These are phyloP conservation scores for Steromphala cineraria DNA, from an alignment of 2,888 invertebrate genomes.

Conservation along the genomic window DNA sequence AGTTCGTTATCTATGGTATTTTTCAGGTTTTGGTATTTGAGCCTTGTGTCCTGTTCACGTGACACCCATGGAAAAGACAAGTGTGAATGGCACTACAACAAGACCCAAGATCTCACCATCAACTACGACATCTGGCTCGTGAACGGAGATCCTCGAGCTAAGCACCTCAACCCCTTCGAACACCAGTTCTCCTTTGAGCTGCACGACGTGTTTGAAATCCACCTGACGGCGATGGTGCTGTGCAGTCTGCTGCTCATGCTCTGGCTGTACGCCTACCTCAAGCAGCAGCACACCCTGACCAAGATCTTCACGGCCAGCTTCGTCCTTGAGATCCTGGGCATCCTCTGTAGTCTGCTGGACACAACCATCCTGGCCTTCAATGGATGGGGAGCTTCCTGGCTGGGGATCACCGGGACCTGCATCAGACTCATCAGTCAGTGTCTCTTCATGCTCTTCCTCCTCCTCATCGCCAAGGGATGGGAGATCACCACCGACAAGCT, in stretches of 20 bases:
- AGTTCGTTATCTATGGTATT: slow-evolving; percentile 3
- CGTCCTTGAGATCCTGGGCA: slow-evolving; percentile 84
- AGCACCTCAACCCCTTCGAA: slow-evolving; percentile 85
- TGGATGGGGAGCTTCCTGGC: slow-evolving; percentile 88
- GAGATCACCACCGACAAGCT: slow-evolving; percentile 93
- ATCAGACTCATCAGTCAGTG: slow-evolving; percentile 93
- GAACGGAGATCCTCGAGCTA: slow-evolving; percentile 94
- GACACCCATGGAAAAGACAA: slow-evolving; percentile 73
- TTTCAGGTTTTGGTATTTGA: slow-evolving; percentile 94
- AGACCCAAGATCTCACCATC: slow-evolving; percentile 74
- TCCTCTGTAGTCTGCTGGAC: slow-evolving; percentile 85
- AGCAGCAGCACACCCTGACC: slow-evolving; percentile 93
- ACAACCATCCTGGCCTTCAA: slow-evolving; percentile 92
- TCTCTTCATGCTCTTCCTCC: slow-evolving; percentile 92
- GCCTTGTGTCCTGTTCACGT: slow-evolving; percentile 93
- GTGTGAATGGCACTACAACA: slow-evolving; percentile 64
- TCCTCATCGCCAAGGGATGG: slow-evolving; percentile 97
- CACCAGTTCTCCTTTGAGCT: slow-evolving; percentile 96
- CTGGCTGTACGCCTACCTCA: slow-evolving; percentile 91
- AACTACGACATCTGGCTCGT: slow-evolving; percentile 96
- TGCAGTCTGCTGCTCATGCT: slow-evolving; percentile 91
- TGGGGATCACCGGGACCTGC: slow-evolving; percentile 92
- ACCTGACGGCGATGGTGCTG: slow-evolving; percentile 89
- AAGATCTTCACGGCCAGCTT: slow-evolving; percentile 92
- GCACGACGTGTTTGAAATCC: slow-evolving; percentile 91